phyloP scores from a whole-genome alignment of 2,113 vertebrate genomes.

The Geococcyx californianus region DNA sequence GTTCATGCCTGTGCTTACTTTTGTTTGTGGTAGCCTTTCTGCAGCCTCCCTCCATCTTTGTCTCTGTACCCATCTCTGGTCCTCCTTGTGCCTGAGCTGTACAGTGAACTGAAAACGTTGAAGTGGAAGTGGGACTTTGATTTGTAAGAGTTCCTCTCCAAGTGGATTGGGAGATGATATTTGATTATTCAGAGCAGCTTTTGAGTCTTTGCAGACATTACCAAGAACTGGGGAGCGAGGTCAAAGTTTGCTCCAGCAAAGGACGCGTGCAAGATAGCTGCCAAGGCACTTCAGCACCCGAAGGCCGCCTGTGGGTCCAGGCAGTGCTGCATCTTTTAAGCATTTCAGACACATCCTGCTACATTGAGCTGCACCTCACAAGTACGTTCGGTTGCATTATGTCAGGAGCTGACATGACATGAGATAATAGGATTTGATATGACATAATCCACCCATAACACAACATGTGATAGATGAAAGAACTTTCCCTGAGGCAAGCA shows the following conservation, averaged over 20 bases:
- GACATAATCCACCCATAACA: conserved; percentile 49
- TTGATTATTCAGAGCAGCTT: not conserved
- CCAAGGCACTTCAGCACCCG: not conserved
- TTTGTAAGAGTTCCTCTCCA: not conserved
- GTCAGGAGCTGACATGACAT: conserved; percentile 38
- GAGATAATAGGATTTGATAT: conserved; percentile 60
- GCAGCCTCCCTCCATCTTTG: not conserved
- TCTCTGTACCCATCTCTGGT: not conserved
- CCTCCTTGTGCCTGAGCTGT: not conserved
- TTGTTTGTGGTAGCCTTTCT: not conserved
- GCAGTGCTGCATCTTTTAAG: not conserved
- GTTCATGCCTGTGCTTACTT: not conserved
- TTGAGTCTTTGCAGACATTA: not conserved
- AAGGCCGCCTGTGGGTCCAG: not conserved
- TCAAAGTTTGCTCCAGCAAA: not conserved
- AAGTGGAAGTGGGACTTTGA: not conserved
- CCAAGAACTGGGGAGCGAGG: not conserved
- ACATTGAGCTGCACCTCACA: not conserved
- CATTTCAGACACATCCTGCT: not conserved
- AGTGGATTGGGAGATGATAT: not conserved
- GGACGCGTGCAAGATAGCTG: not conserved
- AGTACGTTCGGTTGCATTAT: conserved; percentile 5
- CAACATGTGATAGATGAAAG: conserved; percentile 51
- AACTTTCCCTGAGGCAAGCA: conserved; percentile 50
- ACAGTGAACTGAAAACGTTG: not conserved